Percentiles rank a stretch among this genome's conserved stretches.
Evolutionary conservation across 2,797 vertebrate genomes (phyloP).

Genomic region (Phoxinus dragarum): DNA sequence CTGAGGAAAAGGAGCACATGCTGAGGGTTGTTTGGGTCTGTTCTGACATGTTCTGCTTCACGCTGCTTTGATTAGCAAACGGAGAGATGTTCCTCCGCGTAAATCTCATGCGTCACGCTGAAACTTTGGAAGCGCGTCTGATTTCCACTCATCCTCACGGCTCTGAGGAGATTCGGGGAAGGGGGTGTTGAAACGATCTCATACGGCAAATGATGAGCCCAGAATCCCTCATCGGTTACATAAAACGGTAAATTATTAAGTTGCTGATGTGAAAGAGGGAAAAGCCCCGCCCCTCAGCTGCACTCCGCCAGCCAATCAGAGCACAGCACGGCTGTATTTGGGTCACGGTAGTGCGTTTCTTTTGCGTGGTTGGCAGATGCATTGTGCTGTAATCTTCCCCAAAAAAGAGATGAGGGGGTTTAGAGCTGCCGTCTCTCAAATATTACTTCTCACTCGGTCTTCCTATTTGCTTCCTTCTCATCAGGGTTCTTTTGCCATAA

Average conservation of each 20-base stretch:
- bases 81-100: constrained; percentile 24
- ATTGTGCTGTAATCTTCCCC: constrained; percentile 76
- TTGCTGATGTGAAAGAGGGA: constrained; percentile 53
- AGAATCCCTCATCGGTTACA: constrained; percentile 58
- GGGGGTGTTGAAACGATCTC: constrained; percentile 32
- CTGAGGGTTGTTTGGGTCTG: constrained; percentile 1
- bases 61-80: constrained; percentile 49
- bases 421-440: constrained; percentile 47
- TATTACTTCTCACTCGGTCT: constrained; percentile 13
- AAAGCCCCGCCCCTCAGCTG: constrained; percentile 60
- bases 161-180: neutral
- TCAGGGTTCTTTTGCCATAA: constrained; percentile 43
- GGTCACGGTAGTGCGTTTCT: constrained; percentile 79
- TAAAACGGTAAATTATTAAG: constrained; percentile 77
- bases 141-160: neutral
- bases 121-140: constrained; percentile 36
- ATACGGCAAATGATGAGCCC: constrained; percentile 33
- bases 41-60: constrained; percentile 17
- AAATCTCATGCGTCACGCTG: constrained; percentile 42
- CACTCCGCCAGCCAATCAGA: constrained; percentile 73
- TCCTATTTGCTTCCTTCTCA: neutral
- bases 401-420: constrained; percentile 66
- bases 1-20: neutral
- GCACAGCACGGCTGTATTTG: constrained; percentile 74
- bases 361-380: constrained; percentile 75